Evolutionary conservation across 1,140 invertebrate genomes (phyloP).

Genomic region (Macrobrachium nipponense): DNA sequence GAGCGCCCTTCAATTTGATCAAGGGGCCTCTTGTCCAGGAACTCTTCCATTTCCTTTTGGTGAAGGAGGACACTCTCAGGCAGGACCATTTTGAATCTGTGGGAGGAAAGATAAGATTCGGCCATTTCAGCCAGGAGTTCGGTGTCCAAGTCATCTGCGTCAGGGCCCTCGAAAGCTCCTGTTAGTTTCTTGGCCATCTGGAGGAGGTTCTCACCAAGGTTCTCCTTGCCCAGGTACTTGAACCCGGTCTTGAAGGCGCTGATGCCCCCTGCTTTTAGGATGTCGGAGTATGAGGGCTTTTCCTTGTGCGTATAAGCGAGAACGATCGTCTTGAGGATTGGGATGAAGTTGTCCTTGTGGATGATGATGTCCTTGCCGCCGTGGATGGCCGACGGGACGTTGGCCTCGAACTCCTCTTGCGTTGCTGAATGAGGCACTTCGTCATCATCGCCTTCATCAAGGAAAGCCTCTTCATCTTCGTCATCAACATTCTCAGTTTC

Average conservation of each 20-base stretch:
- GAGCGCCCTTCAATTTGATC: conserved; percentile 39
- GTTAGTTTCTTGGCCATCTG: conserved; percentile 69
- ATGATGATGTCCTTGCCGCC: conserved; percentile 35
- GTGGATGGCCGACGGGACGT: conserved; percentile 25
- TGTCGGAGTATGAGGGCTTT: conserved; percentile 49
- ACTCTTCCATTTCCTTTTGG: conserved; percentile 54
- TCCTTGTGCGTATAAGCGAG: conserved; percentile 55
- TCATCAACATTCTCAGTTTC: not conserved
- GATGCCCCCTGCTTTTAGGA: conserved; percentile 56
- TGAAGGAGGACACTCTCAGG: conserved; percentile 61
- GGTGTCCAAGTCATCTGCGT: conserved; percentile 6
- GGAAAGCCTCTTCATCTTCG: conserved; percentile 1
- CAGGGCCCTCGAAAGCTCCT: conserved; percentile 70
- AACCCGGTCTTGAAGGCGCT: conserved; percentile 53
- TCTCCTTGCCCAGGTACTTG: conserved; percentile 53
- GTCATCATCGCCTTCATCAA: not conserved
- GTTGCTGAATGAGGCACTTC: not conserved
- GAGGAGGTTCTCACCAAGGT: conserved; percentile 50
- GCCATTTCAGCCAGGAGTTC: conserved; percentile 58
- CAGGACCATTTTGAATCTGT: conserved; percentile 60
- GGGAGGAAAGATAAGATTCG: conserved; percentile 52
- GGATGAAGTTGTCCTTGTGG: conserved; percentile 59
- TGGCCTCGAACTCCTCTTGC: conserved; percentile 28
- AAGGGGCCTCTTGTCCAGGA: conserved; percentile 26
- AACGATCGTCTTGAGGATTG: conserved; percentile 47